Base-by-base conservation (phyloP, 2,888 invertebrate species). In the Nesidiocoris tenuis region DNA sequence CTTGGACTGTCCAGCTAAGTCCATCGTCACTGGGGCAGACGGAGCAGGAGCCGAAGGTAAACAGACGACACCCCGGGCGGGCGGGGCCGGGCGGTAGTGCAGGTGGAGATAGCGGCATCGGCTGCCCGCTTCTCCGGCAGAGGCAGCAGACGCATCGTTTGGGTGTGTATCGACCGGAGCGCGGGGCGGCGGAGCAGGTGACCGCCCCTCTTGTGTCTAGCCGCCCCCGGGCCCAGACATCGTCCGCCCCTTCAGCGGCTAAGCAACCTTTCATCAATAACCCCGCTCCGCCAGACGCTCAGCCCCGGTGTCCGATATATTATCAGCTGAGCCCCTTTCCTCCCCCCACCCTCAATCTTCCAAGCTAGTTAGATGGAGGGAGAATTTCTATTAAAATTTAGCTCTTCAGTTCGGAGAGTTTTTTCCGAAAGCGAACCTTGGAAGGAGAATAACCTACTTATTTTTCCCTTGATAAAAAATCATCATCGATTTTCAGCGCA, bases 231-330 rank as follows among this genome's bases (percentile, higher is more conserved):
- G 5, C 39, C 3, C 39, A 39, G 39, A 39, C 39, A 3, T 39
- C 39, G 12, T 39, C 39, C 39, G 39, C 39, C 39, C 39, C 39
- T 39, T 39, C 39, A 12, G 39, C 39, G 39, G 70, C 70, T 57
- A 57, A 70, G 70, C 70, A 70, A 59, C 70, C 70, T 24, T 70
- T 70, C 70, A 70, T 70, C 70, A 70, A 70, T 70, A 70, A 70
- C 70, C 61, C 39, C 39, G n/a, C n/a, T n/a, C 39, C 39, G 39
- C 5, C 39, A 3, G 12, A 39, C 39, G 12, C 12, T 12, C 39
- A 39, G 39, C 39, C 39, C 39, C n/a, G 12, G 39, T 39, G 39
- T 39, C 39, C 39, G 39, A 39, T 39, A 39, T 39, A 39, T 39
- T 39, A 39, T 39, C 39, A 39, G 39, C 39, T 39, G 39, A 39